Evolutionary conservation across 2,113 vertebrate genomes (phyloP).

Genomic region (Equus quagga): DNA sequence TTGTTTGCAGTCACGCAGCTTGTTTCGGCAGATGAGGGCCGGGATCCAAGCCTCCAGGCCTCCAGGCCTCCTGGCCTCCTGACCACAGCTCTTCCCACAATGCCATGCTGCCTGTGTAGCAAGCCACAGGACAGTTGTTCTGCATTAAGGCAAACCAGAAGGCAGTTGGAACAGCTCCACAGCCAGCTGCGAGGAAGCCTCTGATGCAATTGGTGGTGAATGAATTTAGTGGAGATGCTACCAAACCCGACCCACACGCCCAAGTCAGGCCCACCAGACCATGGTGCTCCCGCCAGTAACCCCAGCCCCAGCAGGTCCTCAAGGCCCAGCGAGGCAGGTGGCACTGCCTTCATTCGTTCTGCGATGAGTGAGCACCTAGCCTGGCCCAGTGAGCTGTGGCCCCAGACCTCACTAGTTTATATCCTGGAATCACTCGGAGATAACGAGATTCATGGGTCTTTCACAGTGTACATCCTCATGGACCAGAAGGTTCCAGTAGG

Average conservation of each 20-base stretch:
- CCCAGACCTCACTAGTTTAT: not conserved
- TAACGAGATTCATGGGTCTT: not conserved
- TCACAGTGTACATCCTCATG: not conserved
- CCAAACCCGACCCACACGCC: not conserved
- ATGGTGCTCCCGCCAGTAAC: not conserved
- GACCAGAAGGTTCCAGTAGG: not conserved
- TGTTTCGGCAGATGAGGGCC: not conserved
- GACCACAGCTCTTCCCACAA: not conserved
- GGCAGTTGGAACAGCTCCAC: not conserved
- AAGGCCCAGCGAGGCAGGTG: not conserved
- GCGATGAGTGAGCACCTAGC: not conserved
- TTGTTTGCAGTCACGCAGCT: not conserved
- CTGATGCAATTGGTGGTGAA: not conserved
- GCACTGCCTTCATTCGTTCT: not conserved
- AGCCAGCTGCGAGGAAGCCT: not conserved
- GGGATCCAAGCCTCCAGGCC: not conserved
- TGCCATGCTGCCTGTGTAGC: not conserved
- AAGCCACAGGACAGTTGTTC: constrained; percentile 63
- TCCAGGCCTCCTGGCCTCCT: not conserved
- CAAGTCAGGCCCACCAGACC: not conserved
- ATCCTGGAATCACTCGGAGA: not conserved
- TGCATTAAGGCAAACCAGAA: constrained; percentile 45
- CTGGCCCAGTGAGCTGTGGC: not conserved
- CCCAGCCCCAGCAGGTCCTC: accelerated
- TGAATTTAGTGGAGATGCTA: not conserved